Evolutionary conservation across 2,113 vertebrate species (phyloP), one percentile per base, ranked within the genome.

Genomic region (Leptobrachium leishanense): DNA sequence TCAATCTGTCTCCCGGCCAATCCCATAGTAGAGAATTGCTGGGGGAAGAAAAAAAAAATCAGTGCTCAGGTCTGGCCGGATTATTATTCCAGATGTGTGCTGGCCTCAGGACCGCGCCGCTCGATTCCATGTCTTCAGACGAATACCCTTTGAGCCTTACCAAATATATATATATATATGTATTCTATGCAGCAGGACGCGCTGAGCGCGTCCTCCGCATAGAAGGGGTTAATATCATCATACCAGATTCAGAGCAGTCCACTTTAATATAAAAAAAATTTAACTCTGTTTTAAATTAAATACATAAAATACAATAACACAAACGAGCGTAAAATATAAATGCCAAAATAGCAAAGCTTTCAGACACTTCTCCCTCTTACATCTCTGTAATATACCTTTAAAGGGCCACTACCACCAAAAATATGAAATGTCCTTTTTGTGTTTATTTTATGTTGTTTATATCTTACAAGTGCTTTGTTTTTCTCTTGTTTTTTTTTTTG

Each of bases 31-130:
- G 42, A 31, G 20, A 31, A 31, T 31, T 31, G 20, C 20, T 31
- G 20, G 20, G 20, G 20, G 20, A 31, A 31, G 42, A 62, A 41
- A 46, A 55, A 8, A 43, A 62, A 11, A 40, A 59, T 15, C 15
- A 13, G 6, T n/a, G 10, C 75, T 43, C 43, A 10, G 68, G 68
- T 9, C 13, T 46, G 68, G 43, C 39, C 1, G 20, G 2, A n/a
- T 68, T 76, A 54, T 77, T 77, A 57, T 77, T 77, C 20, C 75
- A 77, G 75, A 77, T 77, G 75, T 62, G 12, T 2, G 12, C 2
- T 13, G 13, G 42, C 12, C 57, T 39, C 42, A 55, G 15, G 8
- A 69, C 2, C 2, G 65, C 13, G 66, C 13, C 54, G n/a, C 2
- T 2, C 11, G 2, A 50, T 3, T n/a, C 53, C 4, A 6, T 15